Base-by-base conservation (phyloP, 2,888 invertebrate genomes). In the Phyto melanocephala region DNA sequence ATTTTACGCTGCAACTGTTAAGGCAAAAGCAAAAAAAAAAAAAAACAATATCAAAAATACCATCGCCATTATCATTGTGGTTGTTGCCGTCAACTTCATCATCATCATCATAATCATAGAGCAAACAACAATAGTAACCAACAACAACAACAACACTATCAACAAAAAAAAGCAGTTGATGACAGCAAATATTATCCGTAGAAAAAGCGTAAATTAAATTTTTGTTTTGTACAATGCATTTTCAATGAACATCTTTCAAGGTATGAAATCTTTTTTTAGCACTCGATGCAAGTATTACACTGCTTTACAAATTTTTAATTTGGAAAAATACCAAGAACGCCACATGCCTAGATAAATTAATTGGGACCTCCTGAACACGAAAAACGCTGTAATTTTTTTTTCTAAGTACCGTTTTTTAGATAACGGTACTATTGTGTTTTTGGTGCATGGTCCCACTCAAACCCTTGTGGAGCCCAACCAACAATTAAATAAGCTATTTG, bases 1-100 rank as follows among this genome's bases (percentile, higher is more conserved):
- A 79, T 75, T 79, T 82, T 47, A 67, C 75, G 70, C 70, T 79
- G 79, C 70, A 75, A 79, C 62, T 63, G 78, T 74, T 78, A 56
- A 67, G 5, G 24, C 58, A 72, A 54, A n/a, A 71, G 71, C 22
- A 68, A 62, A 47, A 52, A 45, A 50, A 20, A 10, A 75, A 56
- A 33, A 56, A 20, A 22, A 67, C n/a, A n/a, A n/a, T n/a, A n/a
- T n/a, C n/a, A n/a, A n/a, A n/a, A n/a, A n/a, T n/a, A n/a, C 24
- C 13, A 60, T 67, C n/a, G 17, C 47, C 62, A 50, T 52, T 47
- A 50, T 40, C 15, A 68, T 33, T 13, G 52, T 40, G n/a, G 37
- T 13, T 24, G 20, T 33, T 11, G 7, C 13, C 17, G 11, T 22
- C 20, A 22, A 28, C n/a, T 11, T 42, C 56, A 74, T 35, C 45